Evolutionary conservation across 2,888 invertebrate species (phyloP), one percentile per base, ranked within the genome.

Genomic region (Melolontha melolontha): DNA sequence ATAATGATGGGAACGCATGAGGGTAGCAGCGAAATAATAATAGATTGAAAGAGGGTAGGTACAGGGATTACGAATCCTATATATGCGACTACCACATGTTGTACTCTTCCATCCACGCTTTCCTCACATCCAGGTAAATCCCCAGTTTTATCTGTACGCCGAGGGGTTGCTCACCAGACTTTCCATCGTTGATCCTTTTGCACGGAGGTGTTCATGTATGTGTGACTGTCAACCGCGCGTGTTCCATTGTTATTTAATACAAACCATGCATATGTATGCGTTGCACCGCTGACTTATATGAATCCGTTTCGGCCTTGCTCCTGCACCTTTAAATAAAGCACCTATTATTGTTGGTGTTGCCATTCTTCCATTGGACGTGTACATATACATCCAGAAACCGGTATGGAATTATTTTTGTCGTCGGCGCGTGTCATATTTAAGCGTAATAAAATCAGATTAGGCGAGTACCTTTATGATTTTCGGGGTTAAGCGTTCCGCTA

Each of bases 171-270:
- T 44, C 44, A 27, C 29, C 44, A 7, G 27, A 16, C 57, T 42
- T 42, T 44, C 22, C 14, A 29, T 29, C 11, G 44, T n/a, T 14
- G 59, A 44, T 59, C 76, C 79, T 79, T 73, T 73, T 77, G 76
- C 76, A 78, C 70, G 71, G 77, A 80, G 80, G 82, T 80, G 82
- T 80, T 79, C 80, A 80, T 81, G 80, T 80, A 79, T 80, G 79
- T 78, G 74, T 7, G 74, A 78, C 77, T 80, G 82, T 80, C 79
- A 80, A 80, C 79, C 79, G 79, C 80, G 78, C 80, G 81, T 80
- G 80, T 73, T 77, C 75, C 50, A 50, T 66, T 65, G 64, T 68
- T 57, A 62, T 50, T 29, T 50, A 8, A 55, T 50, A 12, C 34
- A 40, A 49, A 50, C 34, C 64, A 17, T 22, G 49, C n/a, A 49